Conservation (phyloP, 2,113 vertebrate genomes). For the Psilopsiagon aurifrons region DNA sequence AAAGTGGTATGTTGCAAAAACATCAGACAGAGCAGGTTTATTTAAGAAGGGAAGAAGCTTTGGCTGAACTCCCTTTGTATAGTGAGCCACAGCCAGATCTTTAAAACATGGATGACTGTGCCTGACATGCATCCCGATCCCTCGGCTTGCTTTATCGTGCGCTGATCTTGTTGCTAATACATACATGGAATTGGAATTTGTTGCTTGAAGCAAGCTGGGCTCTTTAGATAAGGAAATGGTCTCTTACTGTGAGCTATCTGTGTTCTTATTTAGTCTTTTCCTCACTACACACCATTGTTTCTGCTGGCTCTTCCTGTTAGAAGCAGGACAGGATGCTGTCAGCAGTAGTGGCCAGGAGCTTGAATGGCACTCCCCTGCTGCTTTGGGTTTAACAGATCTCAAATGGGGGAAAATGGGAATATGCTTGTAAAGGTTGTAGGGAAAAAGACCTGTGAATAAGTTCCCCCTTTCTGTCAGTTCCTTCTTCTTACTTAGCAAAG, state of each 20-base stretch:
- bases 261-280: constrained; percentile 11
- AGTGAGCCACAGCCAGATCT: neutral
- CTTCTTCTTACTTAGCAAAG: neutral
- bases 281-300: constrained; percentile 14
- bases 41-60: neutral
- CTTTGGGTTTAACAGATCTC: neutral
- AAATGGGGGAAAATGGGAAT: neutral
- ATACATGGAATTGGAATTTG: neutral
- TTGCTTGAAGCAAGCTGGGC: constrained; percentile 35
- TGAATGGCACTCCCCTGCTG: constrained; percentile 2
- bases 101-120: neutral
- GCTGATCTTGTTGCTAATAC: constrained; percentile 2
- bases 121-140: neutral
- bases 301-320: constrained; percentile 16
- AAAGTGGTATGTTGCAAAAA: constrained; percentile 41
- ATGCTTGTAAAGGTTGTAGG: neutral
- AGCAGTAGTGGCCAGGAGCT: neutral
- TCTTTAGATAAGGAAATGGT: constrained; percentile 50
- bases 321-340: neutral
- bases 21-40: constrained; percentile 2
- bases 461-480: neutral
- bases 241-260: neutral
- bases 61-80: neutral
- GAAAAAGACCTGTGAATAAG: neutral
- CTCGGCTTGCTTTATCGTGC: neutral